Evolutionary conservation across 2,113 vertebrate genomes (phyloP), one percentile per base, ranked within the genome.

Genomic region (Apistogramma diplotaenia): DNA sequence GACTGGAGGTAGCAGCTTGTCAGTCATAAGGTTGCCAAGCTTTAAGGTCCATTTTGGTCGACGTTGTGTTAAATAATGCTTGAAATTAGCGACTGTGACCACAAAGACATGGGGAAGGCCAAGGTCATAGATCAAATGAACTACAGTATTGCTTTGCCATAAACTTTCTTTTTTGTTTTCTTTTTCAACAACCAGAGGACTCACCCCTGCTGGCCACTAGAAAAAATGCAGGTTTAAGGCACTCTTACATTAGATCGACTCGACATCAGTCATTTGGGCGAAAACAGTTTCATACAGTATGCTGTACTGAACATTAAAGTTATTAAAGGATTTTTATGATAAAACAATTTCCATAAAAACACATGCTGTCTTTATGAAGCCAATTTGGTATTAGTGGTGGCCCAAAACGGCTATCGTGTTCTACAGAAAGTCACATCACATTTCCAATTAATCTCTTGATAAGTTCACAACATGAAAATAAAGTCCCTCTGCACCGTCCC

Each of bases 381-480:
- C 35, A 70, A 60, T 8, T 8, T 6, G 60, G 70, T 31, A 12
- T 61, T 19, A 71, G 19, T 13, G 15, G 18, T 61, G 37, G 11
- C n/a, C 11, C n/a, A 29, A 6, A 33, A 59, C 51, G 16, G 31
- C 23, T 9, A 40, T 1, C 10, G 54, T 40, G n/a, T 62, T 88
- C 82, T 27, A 62, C 15, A 16, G 21, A 19, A 0, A 51, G 23
- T 74, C 62, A 33, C 59, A 55, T 80, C 31, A 53, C 31, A 59
- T 75, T 77, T 71, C 31, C 40, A 78, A 77, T 77, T 83, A 59
- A 72, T 76, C 23, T 61, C 29, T 55, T 67, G 65, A 81, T 56
- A 85, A 82, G 77, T 88, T 80, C 84, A 73, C 27, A 82, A 72
- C 62, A 43, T 49, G 59, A 76, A 43, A 37, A 49, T 16, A 76